A percentile compares a stretch with the other conserved stretches of the same genome.
Conservation (phyloP, 2,797 vertebrate genomes). For the Manis javanica region DNA sequence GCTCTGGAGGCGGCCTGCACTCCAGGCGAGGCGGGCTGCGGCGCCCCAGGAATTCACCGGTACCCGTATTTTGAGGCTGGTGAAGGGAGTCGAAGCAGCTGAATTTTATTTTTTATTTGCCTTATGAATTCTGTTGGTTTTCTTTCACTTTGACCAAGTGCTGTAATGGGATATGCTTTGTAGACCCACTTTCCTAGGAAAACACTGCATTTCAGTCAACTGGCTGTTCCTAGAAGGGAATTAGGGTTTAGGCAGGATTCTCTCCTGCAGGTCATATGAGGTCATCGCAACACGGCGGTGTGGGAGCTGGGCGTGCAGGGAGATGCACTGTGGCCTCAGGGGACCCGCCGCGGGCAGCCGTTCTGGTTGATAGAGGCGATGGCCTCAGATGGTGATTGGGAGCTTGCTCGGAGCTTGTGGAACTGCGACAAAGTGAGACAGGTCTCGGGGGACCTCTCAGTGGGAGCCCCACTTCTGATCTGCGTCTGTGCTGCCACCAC, state of each 20-base stretch:
- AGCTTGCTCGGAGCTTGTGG: background rate
- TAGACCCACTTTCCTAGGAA: constrained; percentile 73
- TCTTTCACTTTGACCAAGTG: constrained; percentile 39
- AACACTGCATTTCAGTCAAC: constrained; percentile 60
- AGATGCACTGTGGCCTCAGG: background rate
- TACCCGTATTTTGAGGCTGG: constrained; percentile 40
- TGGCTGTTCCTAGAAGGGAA: constrained; percentile 70
- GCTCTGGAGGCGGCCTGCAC: constrained; percentile 56
- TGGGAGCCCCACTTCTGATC: background rate
- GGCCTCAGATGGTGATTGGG: background rate
- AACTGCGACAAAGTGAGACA: background rate
- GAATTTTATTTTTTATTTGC: constrained; percentile 14
- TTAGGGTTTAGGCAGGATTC: background rate
- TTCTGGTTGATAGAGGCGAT: background rate
- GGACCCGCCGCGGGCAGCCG: background rate
- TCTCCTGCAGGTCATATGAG: constrained; percentile 21
- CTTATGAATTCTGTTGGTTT: constrained; percentile 62
- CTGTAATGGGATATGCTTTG: constrained; percentile 25
- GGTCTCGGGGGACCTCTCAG: background rate
- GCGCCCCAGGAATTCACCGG: constrained; percentile 57
- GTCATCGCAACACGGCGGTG: background rate
- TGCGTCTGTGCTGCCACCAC: accelerated
- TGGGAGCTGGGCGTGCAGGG: background rate
- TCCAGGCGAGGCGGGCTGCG: constrained; percentile 32
- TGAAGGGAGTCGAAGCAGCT: background rate